phyloP scores from a whole-genome alignment of 2,888 invertebrate species.

The Belgica antarctica region DNA sequence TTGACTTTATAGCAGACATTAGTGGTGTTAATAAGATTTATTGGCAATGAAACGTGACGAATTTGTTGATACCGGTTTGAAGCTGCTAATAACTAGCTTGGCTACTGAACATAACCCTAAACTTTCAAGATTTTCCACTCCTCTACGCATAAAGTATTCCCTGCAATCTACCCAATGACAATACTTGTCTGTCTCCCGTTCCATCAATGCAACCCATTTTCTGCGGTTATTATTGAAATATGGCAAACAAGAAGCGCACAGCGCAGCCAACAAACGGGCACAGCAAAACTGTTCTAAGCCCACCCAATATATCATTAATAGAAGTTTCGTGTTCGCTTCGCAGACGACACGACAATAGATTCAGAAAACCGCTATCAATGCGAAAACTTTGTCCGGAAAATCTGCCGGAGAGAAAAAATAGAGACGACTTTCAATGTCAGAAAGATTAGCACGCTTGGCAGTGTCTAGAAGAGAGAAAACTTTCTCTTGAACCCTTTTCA shows the following conservation, averaged over 20 bases:
- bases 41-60: too few relatives aligned
- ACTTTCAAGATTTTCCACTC: too few relatives aligned
- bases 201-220: background rate
- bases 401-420: background rate
- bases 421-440: background rate
- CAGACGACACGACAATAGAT: slow-evolving; percentile 12
- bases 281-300: too few relatives aligned
- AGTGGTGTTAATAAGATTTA: too few relatives aligned
- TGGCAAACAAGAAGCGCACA: background rate
- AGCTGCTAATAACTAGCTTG: too few relatives aligned
- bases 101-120: too few relatives aligned
- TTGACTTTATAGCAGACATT: too few relatives aligned
- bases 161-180: too few relatives aligned
- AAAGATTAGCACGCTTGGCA: slow-evolving; percentile 28
- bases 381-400: background rate
- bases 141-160: background rate
- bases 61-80: too few relatives aligned
- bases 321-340: slow-evolving; percentile 5
- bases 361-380: slow-evolving; percentile 30
- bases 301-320: slow-evolving; percentile 32
- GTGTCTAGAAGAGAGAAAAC: slow-evolving; percentile 10
- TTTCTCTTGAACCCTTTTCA: slow-evolving; percentile 24
- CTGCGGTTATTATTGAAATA: slow-evolving; percentile 15
- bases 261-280: too few relatives aligned
- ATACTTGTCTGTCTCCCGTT: background rate